phyloP scores from a whole-genome alignment of 2,888 invertebrate species.

The Apamea monoglypha region DNA sequence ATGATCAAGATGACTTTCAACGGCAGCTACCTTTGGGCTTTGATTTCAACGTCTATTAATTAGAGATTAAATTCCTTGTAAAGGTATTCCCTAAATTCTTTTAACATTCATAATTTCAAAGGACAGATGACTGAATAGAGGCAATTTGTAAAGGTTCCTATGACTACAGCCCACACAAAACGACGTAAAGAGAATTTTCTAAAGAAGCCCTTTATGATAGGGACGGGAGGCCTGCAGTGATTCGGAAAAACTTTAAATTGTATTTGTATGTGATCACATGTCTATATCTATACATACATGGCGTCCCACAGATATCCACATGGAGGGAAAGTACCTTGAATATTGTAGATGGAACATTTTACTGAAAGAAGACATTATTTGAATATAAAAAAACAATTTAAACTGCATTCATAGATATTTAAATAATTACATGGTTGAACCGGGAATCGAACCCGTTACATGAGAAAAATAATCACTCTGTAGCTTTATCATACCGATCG shows the following conservation, averaged over 20 bases:
- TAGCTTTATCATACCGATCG: too few species aligned
- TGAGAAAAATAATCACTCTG: too few species aligned
- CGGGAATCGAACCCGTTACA: too few species aligned
- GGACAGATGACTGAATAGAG: constrained; percentile 26
- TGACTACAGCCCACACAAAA: constrained; percentile 34
- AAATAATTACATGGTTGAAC: too few species aligned
- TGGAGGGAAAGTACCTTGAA: too few species aligned
- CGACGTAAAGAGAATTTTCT: constrained; percentile 34
- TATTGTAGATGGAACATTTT: too few species aligned
- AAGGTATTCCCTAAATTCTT: background rate
- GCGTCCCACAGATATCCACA: too few species aligned
- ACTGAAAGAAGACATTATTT: too few species aligned
- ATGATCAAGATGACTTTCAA: background rate
- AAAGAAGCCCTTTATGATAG: constrained; percentile 34
- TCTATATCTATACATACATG: too few species aligned
- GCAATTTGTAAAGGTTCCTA: constrained; percentile 40
- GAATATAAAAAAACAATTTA: too few species aligned
- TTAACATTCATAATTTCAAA: constrained; percentile 26
- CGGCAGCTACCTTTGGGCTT: constrained; percentile 4
- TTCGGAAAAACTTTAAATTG: constrained; percentile 43
- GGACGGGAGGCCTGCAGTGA: constrained; percentile 17
- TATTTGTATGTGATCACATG: constrained; percentile 52
- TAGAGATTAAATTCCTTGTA: background rate
- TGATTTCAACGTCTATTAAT: background rate
- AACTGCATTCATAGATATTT: too few species aligned